phyloP scores from a whole-genome alignment of 2,113 vertebrate genomes.

The Ailurus styani region DNA sequence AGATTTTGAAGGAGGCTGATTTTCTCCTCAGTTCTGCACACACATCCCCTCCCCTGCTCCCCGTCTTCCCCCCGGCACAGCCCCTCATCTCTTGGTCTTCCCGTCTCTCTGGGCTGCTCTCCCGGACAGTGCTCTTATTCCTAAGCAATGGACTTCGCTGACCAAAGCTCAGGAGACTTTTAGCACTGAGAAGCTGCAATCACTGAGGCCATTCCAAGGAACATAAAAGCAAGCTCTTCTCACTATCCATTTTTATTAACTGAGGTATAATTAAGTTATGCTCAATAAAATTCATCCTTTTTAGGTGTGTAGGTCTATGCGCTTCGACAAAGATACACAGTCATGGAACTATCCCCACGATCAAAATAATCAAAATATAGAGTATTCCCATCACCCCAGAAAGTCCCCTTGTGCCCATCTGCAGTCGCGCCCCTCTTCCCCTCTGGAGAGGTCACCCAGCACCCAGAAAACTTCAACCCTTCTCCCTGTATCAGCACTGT shows the following conservation, averaged over 20 bases:
- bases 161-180: not conserved
- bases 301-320: not conserved
- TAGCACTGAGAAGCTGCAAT: not conserved
- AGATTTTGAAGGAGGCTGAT: rapidly evolving
- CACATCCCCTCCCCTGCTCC: no score
- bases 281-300: not conserved
- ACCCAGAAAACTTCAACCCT: not conserved
- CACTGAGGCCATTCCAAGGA: not conserved
- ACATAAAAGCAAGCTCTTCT: not conserved
- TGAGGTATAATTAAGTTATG: not conserved
- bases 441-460: not conserved
- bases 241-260: not conserved
- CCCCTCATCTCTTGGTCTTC: rapidly evolving
- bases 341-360: not conserved
- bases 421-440: rapidly evolving
- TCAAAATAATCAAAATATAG: not conserved
- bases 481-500: rapidly evolving
- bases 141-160: not conserved
- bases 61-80: rapidly evolving
- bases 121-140: no score
- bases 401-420: not conserved
- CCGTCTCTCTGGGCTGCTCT: not conserved
- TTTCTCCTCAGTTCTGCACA: not conserved
- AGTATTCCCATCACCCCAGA: not conserved
- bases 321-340: not conserved